Base-by-base conservation (phyloP, 2,113 vertebrate genomes). In the Trogon melanurus region DNA sequence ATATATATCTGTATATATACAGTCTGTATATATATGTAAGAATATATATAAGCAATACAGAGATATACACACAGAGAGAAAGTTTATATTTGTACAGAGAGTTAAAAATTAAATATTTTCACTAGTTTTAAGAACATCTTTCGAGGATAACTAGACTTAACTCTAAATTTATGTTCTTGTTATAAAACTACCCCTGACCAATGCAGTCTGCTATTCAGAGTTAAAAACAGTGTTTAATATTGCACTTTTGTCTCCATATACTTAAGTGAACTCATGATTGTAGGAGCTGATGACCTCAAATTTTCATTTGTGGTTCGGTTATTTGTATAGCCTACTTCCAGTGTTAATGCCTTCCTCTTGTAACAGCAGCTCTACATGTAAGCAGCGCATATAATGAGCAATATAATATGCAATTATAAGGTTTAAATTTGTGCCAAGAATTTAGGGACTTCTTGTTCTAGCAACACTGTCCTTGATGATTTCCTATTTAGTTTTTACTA, bases 281-380 rank as follows among this genome's bases (percentile, higher is more conserved):
- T 65, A 54, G 41, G 36, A 89, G 79, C 57, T 70, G 51, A 69
- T 26, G 57, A 81, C 79, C n/a, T 83, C 45, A 86, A 38, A 64
- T 92, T 76, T 91, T 92, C 58, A 53, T 92, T 90, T 87, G 73
- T 94, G 45, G 17, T 93, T 95, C 61, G 58, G 25, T 65, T 75
- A 5, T 81, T 90, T 62, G 41, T 87, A 6, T 34, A 75, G 48
- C 75, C 30, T 79, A n/a, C 81, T 70, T 62, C 44, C 0, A 50
- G n/a, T 75, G 57, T 72, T 93, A 85, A 56, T 75, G 50, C 34
- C 30, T 74, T 84, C 57, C 45, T 94, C 61, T 91, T 90, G 6
- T 4, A 93, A 58, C 50, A 73, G 50, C 50, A 88, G 34, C 32
- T 76, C 57, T 67, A 58, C 32, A 25, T 54, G 41, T 50, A 91